Percentiles rank a stretch among this genome's conserved stretches.
Evolutionary conservation across 2,888 invertebrate genomes (phyloP).

Genomic region (Venustoraphidia nigricollis): DNA sequence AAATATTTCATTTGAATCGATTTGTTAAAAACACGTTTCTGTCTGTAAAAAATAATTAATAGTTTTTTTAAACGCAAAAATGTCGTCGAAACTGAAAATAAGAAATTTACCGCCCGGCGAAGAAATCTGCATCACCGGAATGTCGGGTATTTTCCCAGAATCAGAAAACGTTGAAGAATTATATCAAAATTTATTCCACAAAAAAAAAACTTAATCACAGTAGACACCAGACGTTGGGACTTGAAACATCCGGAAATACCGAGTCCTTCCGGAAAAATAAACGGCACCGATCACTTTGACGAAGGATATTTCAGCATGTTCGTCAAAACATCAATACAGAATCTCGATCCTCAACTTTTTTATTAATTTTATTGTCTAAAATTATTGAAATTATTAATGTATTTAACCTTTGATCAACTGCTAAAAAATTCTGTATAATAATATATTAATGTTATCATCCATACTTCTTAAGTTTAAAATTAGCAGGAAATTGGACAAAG

Average conservation of each 20-base stretch:
- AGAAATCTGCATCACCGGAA: slow-evolving; percentile 49
- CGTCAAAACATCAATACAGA: background rate
- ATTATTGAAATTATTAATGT: too few relatives aligned
- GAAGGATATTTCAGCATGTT: slow-evolving; percentile 47
- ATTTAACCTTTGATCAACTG: too few relatives aligned
- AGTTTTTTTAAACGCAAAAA: too few relatives aligned
- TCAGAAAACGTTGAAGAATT: slow-evolving; percentile 59
- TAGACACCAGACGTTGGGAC: slow-evolving; percentile 62
- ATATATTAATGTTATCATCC: too few relatives aligned
- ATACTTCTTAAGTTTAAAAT: too few relatives aligned
- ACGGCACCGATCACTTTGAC: slow-evolving; percentile 34
- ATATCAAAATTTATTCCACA: slow-evolving; percentile 52
- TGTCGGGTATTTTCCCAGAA: slow-evolving; percentile 62
- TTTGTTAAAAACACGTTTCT: too few relatives aligned
- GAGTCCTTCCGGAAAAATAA: slow-evolving; percentile 48
- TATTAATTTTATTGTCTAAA: too few relatives aligned
- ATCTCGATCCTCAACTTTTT: slow-evolving; percentile 29
- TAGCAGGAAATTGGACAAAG: too few relatives aligned
- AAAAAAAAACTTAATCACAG: slow-evolving; percentile 74
- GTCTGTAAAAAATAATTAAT: too few relatives aligned
- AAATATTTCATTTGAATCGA: too few relatives aligned
- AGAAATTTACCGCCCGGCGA: slow-evolving; percentile 31
- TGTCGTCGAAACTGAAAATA: too few relatives aligned
- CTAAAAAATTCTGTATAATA: too few relatives aligned
- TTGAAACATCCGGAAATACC: slow-evolving; percentile 42